These are phyloP conservation scores for Tenodera sinensis DNA, from an alignment of 2,888 invertebrate species.

Conservation along the genomic window DNA sequence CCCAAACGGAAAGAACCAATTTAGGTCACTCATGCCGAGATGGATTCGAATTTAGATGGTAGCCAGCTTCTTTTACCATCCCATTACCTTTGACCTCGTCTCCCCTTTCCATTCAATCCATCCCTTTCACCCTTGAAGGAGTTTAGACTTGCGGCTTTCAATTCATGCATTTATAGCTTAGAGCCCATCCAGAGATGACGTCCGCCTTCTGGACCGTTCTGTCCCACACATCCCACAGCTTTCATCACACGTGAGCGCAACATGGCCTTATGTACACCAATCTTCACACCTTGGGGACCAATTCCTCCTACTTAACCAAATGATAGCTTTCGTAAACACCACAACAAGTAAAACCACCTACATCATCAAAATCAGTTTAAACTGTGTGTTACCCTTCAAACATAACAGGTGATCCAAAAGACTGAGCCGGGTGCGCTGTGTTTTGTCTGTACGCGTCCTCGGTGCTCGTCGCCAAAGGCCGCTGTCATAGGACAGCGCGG, in stretches of 20 bases:
- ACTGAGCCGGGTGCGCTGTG: no score
- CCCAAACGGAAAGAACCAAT: neutral
- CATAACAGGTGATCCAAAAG: no score
- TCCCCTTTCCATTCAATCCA: conserved; percentile 1
- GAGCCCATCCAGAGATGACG: conserved; percentile 2
- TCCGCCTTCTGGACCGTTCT: neutral
- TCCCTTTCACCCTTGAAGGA: conserved; percentile 7
- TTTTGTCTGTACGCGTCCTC: no score
- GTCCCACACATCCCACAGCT: neutral
- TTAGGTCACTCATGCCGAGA: neutral
- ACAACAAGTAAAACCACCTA: no score
- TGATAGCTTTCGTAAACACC: neutral
- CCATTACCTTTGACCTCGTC: conserved; percentile 4
- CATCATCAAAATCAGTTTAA: no score
- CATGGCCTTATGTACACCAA: neutral
- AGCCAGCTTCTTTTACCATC: neutral
- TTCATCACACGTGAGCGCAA: neutral
- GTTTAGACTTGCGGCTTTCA: conserved; percentile 11
- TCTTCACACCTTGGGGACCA: neutral
- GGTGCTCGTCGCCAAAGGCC: no score
- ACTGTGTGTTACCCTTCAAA: no score
- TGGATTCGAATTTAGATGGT: neutral
- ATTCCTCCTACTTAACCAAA: neutral
- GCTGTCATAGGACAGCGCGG: no score
- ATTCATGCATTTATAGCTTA: conserved; percentile 12